Evolutionary conservation across 2,888 invertebrate species (phyloP).

Genomic region (Atherix ibis): DNA sequence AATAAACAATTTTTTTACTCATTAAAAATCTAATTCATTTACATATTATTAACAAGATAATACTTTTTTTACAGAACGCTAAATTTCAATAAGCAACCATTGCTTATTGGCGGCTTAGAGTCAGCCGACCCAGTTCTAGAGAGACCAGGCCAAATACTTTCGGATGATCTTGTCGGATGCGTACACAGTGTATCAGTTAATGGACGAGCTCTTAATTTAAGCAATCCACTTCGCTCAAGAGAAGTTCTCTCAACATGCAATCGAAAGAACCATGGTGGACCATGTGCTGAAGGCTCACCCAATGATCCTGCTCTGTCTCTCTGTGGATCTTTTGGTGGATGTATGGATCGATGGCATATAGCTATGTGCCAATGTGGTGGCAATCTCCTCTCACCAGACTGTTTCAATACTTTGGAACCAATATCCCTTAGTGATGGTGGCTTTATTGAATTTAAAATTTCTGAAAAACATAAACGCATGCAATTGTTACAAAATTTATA

Average conservation of each 20-base stretch:
- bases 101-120: conserved; percentile 71
- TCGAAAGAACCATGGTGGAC: conserved; percentile 47
- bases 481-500: conserved; percentile 69
- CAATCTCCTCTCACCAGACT: conserved; percentile 59
- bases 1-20: too few species aligned
- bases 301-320: conserved; percentile 27
- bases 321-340: conserved; percentile 51
- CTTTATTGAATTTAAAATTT: conserved; percentile 59
- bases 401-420: conserved; percentile 60
- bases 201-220: conserved; percentile 66
- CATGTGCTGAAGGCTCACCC: conserved; percentile 37
- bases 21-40: too few species aligned
- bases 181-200: conserved; percentile 82
- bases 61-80: conserved; percentile 72
- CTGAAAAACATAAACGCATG: conserved; percentile 74
- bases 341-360: conserved; percentile 73
- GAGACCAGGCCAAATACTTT: conserved; percentile 75
- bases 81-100: conserved; percentile 77
- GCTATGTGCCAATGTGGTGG: conserved; percentile 56
- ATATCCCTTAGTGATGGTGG: conserved; percentile 64
- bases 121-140: conserved; percentile 76
- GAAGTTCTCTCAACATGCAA: conserved; percentile 64
- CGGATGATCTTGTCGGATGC: conserved; percentile 89
- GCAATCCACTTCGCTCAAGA: conserved; percentile 54
- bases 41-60: too few species aligned